Base-by-base conservation (phyloP, 2,797 vertebrate species). In the Tragelaphus oryx region DNA sequence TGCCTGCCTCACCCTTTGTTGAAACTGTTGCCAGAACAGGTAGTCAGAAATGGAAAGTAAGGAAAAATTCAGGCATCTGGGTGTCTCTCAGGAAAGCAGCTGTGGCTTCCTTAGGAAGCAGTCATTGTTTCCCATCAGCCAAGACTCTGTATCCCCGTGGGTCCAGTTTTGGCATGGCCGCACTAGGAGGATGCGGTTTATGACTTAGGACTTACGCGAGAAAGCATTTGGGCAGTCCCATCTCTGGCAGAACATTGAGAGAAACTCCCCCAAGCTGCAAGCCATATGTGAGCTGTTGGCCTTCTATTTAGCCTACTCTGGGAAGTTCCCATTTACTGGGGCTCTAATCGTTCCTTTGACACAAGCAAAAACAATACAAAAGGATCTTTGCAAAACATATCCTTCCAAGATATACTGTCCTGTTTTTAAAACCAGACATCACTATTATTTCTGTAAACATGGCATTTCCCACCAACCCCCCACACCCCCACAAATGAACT, bases 181-280 rank as follows among this genome's bases (percentile, higher is more conserved):
- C 98, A 97, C 95, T 98, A 98, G 98, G 98, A 99, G 99, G 99
- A 99, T 99, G 98, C 98, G 99, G 98, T 99, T 99, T 99, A 99
- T 99, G 99, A 98, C 98, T 99, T 98, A 98, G 98, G 99, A 98
- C 98, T 96, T 98, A 98, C 96, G 92, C 96, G 98, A 98, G 98
- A 99, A 98, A 97, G 97, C 76, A 62, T 98, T 98, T 96, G 97
- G 98, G 98, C 98, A 79, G 97, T 98, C 98, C 97, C 96, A 97
- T 98, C 98, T 97, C 98, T 98, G 98, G 98, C 98, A 98, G 98
- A 98, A 98, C 98, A 95, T 71, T 89, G 96, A 98, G 97, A 97
- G 94, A 97, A 98, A 98, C 37, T 98, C 98, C 98, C 98, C 98
- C 97, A 97, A 97, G 97, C 98, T 98, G 97, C 85, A 94, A 97